Conservation (phyloP, 1,140 invertebrate species). For the Metopolophium dirhodum region DNA sequence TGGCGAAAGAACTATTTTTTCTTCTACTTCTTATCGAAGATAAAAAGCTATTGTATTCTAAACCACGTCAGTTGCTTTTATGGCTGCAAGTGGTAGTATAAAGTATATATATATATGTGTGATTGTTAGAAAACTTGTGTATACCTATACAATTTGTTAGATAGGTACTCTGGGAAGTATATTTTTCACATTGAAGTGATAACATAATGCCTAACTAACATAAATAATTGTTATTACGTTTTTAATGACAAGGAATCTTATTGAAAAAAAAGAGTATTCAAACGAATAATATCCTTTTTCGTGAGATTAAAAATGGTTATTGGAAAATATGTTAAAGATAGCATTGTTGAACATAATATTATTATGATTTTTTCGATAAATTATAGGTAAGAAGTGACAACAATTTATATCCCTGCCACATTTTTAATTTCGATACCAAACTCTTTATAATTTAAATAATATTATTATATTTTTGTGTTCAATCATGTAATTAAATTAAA, state of each 20-base stretch:
- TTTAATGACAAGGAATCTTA: neutral
- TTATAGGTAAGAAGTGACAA: neutral
- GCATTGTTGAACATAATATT: neutral
- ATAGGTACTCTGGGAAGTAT: neutral
- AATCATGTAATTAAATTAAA: neutral
- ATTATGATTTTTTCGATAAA: neutral
- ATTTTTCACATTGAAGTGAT: neutral
- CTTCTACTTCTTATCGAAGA: constrained; percentile 34
- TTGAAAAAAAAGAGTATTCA: neutral
- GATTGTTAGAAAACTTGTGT: neutral
- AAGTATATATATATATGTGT: neutral
- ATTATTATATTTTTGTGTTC: neutral
- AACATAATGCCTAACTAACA: neutral
- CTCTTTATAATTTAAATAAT: neutral
- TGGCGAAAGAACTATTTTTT: constrained; percentile 3
- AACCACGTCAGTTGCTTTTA: constrained; percentile 33
- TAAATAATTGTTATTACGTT: neutral
- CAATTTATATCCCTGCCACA: neutral
- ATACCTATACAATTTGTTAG: neutral
- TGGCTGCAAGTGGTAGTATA: neutral
- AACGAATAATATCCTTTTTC: neutral
- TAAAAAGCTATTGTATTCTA: constrained; percentile 47
- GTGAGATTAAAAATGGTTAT: neutral
- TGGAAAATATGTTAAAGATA: neutral
- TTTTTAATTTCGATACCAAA: neutral